Evolutionary conservation across 2,797 vertebrate genomes (phyloP), one percentile per base, ranked within the genome.

Genomic region (Sebastes minor): DNA sequence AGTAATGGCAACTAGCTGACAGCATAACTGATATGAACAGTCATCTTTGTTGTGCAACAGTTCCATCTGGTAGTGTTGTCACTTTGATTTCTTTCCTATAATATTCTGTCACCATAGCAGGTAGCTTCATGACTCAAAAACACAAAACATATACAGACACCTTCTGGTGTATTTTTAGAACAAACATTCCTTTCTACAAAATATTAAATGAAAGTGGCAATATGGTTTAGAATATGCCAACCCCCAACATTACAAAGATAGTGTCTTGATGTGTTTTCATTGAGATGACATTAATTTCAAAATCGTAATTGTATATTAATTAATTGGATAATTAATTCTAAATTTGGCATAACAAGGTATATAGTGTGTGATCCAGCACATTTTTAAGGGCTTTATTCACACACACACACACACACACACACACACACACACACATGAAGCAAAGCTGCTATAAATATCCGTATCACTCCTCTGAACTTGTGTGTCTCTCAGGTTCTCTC

Each of bases 401-500:
- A 30, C n/a, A 66, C 53, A 42, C 20, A 57, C 49, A 70, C 13
- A 56, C 46, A 69, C 12, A 33, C 32, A 33, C 32, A 32, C 35
- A 6, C 11, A 27, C 38, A 30, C 8, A 69, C 53, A 52, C 25
- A 42, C 14, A 42, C 38, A 2, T 82, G 38, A 77, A 62, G 57
- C 46, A 57, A 2, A 49, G 55, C 52, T 63, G 35, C 71, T 75
- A 55, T 56, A 84, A 86, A 85, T 82, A 32, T 56, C 64, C 23
- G 70, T 70, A 61, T 66, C 52, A 65, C 64, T 76, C 63, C 46
- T 64, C 82, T 71, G n/a, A 53, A 68, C 46, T 35, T 30, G 25
- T 30, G 55, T 6, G 3, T 73, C 66, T 86, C 35, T 68, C 82
- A 65, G 74, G 53, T 81, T 81, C 70, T 89, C 66, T 46, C 74